Evolutionary conservation across 2,888 invertebrate species (phyloP), one percentile per base, ranked within the genome.

Genomic region (Apodemia hepburni): DNA sequence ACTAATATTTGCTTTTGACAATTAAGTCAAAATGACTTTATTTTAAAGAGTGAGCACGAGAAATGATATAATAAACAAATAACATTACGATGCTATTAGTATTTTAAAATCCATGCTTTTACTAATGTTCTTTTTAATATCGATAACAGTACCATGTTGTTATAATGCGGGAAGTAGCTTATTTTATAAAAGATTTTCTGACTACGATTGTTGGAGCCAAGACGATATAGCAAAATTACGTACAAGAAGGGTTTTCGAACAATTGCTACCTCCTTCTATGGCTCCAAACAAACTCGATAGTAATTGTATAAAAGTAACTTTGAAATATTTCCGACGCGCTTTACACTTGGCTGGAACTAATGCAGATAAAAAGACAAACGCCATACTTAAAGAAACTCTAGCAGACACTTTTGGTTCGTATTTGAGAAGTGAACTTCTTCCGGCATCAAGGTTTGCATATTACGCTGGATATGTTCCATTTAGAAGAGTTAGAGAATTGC

Each of bases 391-490:
- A 72, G 79, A 84, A 66, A 82, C 82, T 15, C 67, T 90, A 33
- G 79, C 78, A 0, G 90, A 91, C 63, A 78, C 87, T 1, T 77
- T 90, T 35, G 90, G 90, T 58, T 85, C 82, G n/a, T 84, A 87
- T 66, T 70, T 91, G 61, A 79, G 79, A 65, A 76, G 74, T 62
- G 82, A 85, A 70, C 76, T 87, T 61, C 77, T 91, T n/a, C 90
- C 89, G 12, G 73, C 81, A 2, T 76, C 79, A 42, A 77, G 88
- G 67, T 84, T 87, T 69, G 85, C 88, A 7, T 91, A 83, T 64
- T 91, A 91, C 62, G 89, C 89, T 7, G 90, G 90, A 1, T 87
- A 84, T 65, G 75, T 89, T n/a, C 79, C 85, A 0, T 85, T 82
- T 63, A 78, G 71, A 70, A 74, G 73, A 60, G 85, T 78, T 18